Evolutionary conservation across 2,888 invertebrate genomes (phyloP).

Genomic region (Orchesella flavescens): DNA sequence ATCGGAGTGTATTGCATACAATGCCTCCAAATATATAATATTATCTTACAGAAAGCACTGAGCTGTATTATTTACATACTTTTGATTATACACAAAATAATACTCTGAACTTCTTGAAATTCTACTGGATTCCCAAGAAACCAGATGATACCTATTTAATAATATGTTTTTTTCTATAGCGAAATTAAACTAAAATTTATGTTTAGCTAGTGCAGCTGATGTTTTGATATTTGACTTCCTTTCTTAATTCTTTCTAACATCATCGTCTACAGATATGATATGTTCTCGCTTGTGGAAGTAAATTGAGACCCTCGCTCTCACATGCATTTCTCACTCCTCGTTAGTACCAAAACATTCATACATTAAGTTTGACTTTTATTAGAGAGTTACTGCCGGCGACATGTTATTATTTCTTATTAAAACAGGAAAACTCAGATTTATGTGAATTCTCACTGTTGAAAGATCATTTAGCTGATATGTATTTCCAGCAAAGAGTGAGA

Average conservation of each 20-base stretch:
- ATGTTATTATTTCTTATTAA: constrained; percentile 45
- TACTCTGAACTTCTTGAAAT: too few relatives aligned
- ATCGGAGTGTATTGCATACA: too few relatives aligned
- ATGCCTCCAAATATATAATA: too few relatives aligned
- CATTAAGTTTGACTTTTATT: constrained; percentile 48
- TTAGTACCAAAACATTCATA: constrained; percentile 32
- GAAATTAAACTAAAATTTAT: not conserved
- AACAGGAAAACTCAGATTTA: constrained; percentile 40
- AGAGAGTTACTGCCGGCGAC: constrained; percentile 37
- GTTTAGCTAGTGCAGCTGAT: not conserved
- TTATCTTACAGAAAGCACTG: too few relatives aligned
- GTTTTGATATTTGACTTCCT: constrained; percentile 51
- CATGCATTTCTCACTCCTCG: constrained; percentile 3
- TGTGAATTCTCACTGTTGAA: constrained; percentile 22
- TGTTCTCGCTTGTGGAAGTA: not conserved
- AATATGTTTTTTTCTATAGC: not conserved
- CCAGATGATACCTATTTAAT: not conserved
- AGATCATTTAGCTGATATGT: not conserved
- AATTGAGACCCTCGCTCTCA: not conserved
- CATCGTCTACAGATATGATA: not conserved
- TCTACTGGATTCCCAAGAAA: too few relatives aligned
- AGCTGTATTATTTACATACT: too few relatives aligned
- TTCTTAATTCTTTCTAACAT: not conserved
- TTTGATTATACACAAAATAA: too few relatives aligned
- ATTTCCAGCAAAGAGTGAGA: not conserved